Evolutionary conservation across 1,140 invertebrate genomes (phyloP).

Genomic region (Conopomorpha cramerella): DNA sequence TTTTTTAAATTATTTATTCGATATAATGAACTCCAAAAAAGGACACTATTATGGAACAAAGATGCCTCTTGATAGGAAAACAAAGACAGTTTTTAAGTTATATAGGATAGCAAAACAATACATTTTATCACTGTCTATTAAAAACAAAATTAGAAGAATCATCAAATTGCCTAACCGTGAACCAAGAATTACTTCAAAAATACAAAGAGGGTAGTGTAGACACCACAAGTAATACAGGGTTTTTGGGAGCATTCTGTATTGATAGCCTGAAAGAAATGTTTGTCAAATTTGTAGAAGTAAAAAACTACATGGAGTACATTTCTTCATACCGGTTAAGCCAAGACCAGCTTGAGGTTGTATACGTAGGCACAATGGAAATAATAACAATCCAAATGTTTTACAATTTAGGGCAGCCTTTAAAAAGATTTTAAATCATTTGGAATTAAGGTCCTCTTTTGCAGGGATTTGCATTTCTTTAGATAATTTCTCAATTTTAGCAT

Average conservation of each 20-base stretch:
- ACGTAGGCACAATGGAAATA: neutral
- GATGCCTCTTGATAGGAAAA: neutral
- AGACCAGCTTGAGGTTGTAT: slow-evolving; percentile 1
- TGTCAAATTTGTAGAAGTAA: neutral
- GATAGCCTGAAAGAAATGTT: slow-evolving; percentile 1
- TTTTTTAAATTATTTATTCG: slow-evolving; percentile 2
- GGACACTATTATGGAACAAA: neutral
- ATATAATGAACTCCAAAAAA: slow-evolving; percentile 1
- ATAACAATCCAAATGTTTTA: slow-evolving; percentile 1
- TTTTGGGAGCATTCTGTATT: too few relatives aligned
- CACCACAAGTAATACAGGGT: too few relatives aligned
- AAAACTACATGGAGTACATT: neutral
- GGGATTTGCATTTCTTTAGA: slow-evolving; percentile 2
- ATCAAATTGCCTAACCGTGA: neutral
- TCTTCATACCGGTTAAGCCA: neutral
- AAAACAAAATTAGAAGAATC: neutral
- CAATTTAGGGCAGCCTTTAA: slow-evolving; percentile 3
- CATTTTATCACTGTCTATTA: neutral
- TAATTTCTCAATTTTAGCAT: slow-evolving; percentile 1
- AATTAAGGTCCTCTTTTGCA: slow-evolving; percentile 1
- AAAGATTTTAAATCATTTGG: slow-evolving; percentile 3
- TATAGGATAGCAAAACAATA: neutral
- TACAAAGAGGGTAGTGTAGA: too few relatives aligned
- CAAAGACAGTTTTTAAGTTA: neutral
- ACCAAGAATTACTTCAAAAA: neutral